phyloP scores from a whole-genome alignment of 1,140 invertebrate species.

The Drosophila asahinai region DNA sequence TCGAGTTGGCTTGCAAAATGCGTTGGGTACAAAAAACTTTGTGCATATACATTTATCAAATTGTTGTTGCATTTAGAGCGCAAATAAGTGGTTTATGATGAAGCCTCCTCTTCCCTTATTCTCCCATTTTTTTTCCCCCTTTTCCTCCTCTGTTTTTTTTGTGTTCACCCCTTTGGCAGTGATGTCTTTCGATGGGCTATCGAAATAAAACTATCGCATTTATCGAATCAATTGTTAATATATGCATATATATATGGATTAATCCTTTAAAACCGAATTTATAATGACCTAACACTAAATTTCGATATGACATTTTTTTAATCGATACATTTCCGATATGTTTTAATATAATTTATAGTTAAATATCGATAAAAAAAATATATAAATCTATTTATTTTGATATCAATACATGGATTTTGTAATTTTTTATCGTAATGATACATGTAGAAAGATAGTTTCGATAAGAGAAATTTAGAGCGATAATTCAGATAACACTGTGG shows the following conservation, averaged over 20 bases:
- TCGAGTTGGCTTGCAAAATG: slow-evolving; percentile 22
- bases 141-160: not conserved
- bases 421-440: too few species aligned
- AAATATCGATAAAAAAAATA: not conserved
- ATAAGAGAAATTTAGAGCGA: too few species aligned
- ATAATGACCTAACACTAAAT: too few species aligned
- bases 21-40: slow-evolving; percentile 38
- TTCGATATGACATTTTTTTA: too few species aligned
- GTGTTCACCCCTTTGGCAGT: not conserved
- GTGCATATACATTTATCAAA: slow-evolving; percentile 73
- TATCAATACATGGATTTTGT: too few species aligned
- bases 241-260: too few species aligned
- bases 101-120: slow-evolving; percentile 35
- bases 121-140: not conserved
- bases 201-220: not conserved
- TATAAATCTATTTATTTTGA: too few species aligned
- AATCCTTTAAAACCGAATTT: too few species aligned
- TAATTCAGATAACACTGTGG: too few species aligned
- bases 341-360: not conserved
- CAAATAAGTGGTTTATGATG: slow-evolving; percentile 83
- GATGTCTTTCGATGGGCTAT: not conserved
- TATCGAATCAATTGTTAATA: not conserved
- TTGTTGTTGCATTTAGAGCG: slow-evolving; percentile 80
- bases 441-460: too few species aligned
- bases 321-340: too few species aligned